Evolutionary conservation across 1,140 invertebrate species (phyloP).

Genomic region (Apocrypta bakeri): DNA sequence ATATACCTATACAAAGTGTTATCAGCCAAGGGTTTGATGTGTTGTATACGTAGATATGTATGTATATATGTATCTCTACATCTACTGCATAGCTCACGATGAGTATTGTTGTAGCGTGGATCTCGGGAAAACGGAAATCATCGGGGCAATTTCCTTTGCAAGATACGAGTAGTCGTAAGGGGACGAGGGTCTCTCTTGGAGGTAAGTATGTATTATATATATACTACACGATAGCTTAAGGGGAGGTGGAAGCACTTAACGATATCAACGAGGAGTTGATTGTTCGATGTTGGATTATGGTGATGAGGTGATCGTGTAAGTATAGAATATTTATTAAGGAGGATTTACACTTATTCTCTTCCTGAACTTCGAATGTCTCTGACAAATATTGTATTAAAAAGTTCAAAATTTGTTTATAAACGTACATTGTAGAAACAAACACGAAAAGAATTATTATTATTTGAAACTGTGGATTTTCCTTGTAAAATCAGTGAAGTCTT

Average conservation of each 20-base stretch:
- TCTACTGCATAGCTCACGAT: neutral
- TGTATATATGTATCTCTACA: neutral
- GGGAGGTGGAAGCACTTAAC: neutral
- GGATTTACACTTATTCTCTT: no score
- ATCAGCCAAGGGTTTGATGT: neutral
- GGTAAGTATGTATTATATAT: neutral
- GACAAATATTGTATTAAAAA: no score
- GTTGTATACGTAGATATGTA: neutral
- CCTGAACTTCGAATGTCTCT: no score
- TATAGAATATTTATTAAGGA: no score
- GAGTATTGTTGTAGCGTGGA: neutral
- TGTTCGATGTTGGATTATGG: neutral
- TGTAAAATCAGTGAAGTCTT: no score
- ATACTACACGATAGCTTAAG: neutral
- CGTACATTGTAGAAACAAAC: no score
- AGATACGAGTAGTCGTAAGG: neutral
- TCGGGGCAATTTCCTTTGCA: slow-evolving; percentile 11
- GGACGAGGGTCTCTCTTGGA: neutral
- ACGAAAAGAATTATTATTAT: no score
- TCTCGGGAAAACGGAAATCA: slow-evolving; percentile 17
- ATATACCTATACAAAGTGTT: slow-evolving; percentile 31
- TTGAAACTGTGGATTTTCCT: no score
- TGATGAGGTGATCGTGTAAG: neutral
- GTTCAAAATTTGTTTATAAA: no score
- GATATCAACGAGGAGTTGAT: slow-evolving; percentile 4